Conservation (phyloP, 2,113 vertebrate species). For the Nesospiza acunhae region DNA sequence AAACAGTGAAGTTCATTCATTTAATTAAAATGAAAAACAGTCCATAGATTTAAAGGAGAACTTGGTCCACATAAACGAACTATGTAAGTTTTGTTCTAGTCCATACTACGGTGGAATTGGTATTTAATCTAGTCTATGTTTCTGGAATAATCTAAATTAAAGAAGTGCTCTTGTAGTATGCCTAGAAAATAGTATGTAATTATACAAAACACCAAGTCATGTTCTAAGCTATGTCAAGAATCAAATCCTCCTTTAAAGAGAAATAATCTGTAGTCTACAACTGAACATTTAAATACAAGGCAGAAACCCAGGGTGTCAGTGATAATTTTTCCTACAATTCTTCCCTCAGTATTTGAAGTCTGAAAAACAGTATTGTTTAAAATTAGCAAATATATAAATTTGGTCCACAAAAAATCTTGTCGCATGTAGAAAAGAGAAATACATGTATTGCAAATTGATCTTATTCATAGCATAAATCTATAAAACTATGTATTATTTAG, state of each 20-base stretch:
- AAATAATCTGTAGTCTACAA: conserved; percentile 45
- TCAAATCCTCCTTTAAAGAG: conserved; percentile 70
- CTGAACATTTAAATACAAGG: conserved; percentile 44
- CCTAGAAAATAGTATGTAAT: conserved; percentile 43
- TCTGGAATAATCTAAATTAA: conserved; percentile 39
- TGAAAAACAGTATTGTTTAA: conserved; percentile 61
- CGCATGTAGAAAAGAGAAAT: conserved; percentile 84
- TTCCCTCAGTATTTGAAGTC: conserved; percentile 10
- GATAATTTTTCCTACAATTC: conserved; percentile 20
- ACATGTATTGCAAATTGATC: conserved; percentile 70
- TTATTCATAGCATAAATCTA: conserved; percentile 66
- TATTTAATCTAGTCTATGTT: conserved; percentile 30
- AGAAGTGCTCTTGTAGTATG: conserved; percentile 13
- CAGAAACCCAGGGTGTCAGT: conserved; percentile 46
- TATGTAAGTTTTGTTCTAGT: conserved; percentile 11
- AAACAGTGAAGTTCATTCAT: conserved; percentile 45
- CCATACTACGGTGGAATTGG: conserved; percentile 6
- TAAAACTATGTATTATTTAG: conserved; percentile 80
- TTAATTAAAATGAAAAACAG: conserved; percentile 58
- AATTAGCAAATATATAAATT: conserved; percentile 75
- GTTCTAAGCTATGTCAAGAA: conserved; percentile 46
- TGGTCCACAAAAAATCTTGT: conserved; percentile 76
- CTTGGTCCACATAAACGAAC: conserved; percentile 35
- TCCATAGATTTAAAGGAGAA: conserved; percentile 68
- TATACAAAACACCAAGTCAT: conserved; percentile 34